Base-by-base conservation (phyloP, 2,113 vertebrate genomes). In the Aegithalos caudatus region DNA sequence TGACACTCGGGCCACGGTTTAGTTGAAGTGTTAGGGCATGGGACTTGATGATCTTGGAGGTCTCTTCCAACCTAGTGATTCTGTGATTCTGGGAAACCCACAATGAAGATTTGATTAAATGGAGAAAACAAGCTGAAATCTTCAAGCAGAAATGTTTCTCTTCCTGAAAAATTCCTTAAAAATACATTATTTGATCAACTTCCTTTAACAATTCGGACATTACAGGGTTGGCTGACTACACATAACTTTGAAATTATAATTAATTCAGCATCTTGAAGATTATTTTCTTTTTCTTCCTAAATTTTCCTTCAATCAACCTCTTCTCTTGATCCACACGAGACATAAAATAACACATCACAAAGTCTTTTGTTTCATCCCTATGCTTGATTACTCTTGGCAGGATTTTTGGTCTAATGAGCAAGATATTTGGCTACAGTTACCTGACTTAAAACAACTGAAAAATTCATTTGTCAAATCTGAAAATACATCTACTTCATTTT, bases 381-480 rank as follows among this genome's bases (percentile, higher is more conserved):
- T 86, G 72, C 40, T 93, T 97, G 87, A 96, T 61, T 92, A 86
- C 67, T 88, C 86, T 95, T 96, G 88, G 76, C 73, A 96, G 37
- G 5, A 77, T 96, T 96, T 88, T 96, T 92, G 89, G 31, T 94
- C 90, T 97, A 97, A 97, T 82, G 62, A 97, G 64, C 73, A 97
- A 96, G 58, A 44, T 88, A 45, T 54, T 56, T 89, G 37, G 29
- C 58, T 97, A 96, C 86, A 96, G 92, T 53, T 83, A 97, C 76
- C 31, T 50, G 87, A 93, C 74, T 42, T 71, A 93, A 94, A 45
- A 48, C 79, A 90, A 97, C 22, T 35, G 64, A 95, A 91, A 91
- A 84, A 69, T 10, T 57, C 53, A 91, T 64, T 58, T 98, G 72
- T 76, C 86, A 94, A 89, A 92, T 65, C 38, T 77, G 56, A 87